Conservation (phyloP, 2,888 invertebrate species). For the Taphrorychus bicolor region DNA sequence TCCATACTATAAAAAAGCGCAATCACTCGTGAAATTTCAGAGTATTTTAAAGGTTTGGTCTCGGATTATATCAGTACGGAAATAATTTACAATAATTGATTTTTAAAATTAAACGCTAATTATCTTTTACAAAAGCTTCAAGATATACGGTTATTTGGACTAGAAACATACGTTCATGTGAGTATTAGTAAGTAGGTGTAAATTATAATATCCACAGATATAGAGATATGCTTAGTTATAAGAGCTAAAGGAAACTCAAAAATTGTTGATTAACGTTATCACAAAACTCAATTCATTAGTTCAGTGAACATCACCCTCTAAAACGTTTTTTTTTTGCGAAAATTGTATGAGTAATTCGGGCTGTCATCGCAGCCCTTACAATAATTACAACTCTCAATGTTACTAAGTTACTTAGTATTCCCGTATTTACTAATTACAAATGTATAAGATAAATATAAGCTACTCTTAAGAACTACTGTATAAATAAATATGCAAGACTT, state of each 20-base stretch:
- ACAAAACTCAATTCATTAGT: slow-evolving; percentile 35
- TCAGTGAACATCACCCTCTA: background rate
- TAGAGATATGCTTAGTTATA: slow-evolving; percentile 47
- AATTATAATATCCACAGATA: slow-evolving; percentile 42
- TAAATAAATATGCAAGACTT: slow-evolving; percentile 1
- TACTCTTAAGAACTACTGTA: background rate
- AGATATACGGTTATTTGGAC: slow-evolving; percentile 24
- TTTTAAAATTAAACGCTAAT: background rate
- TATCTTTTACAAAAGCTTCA: background rate
- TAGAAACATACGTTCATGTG: slow-evolving; percentile 42
- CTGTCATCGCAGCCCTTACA: background rate
- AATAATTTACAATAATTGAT: background rate
- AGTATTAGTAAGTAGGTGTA: slow-evolving; percentile 38
- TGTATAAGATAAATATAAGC: slow-evolving; percentile 30
- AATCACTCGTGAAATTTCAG: background rate
- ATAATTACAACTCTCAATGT: background rate
- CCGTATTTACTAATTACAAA: background rate
- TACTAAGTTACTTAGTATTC: background rate
- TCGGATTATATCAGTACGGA: background rate
- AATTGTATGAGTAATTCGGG: background rate
- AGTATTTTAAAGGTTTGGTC: background rate
- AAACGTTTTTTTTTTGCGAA: background rate
- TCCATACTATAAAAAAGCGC: background rate
- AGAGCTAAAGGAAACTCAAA: slow-evolving; percentile 30
- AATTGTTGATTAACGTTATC: slow-evolving; percentile 33